Evolutionary conservation across 2,888 invertebrate species (phyloP).

Genomic region (Lasioglossum figueresi): DNA sequence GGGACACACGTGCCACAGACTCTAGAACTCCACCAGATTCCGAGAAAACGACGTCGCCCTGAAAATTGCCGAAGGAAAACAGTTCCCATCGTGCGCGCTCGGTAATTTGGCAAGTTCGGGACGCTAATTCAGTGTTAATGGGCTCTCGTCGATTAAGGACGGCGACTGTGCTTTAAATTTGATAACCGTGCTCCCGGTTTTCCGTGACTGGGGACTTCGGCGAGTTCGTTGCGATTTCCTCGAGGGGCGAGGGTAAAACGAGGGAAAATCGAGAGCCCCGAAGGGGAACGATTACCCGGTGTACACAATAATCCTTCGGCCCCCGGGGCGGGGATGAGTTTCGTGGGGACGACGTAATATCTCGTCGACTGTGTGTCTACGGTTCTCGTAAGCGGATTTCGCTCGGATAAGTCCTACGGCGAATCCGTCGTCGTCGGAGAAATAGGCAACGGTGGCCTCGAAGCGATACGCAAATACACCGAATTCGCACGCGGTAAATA

Average conservation of each 20-base stretch:
- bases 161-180: not conserved
- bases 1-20: not conserved
- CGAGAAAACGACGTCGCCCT: not conserved
- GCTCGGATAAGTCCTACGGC: constrained; percentile 1
- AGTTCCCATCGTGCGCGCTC: not conserved
- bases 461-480: constrained; percentile 6
- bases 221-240: not conserved
- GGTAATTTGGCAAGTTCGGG: not conserved
- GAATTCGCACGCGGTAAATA: constrained; percentile 3
- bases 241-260: not conserved
- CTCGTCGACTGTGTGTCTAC: not conserved
- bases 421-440: constrained; percentile 3
- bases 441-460: constrained; percentile 12
- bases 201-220: not conserved
- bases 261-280: not conserved
- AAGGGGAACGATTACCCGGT: not conserved
- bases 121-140: not conserved
- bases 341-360: not conserved
- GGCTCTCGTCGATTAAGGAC: not conserved
- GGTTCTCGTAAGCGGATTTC: constrained; percentile 21
- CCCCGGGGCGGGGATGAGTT: not conserved
- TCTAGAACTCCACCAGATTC: not conserved
- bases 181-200: not conserved
- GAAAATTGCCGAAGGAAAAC: not conserved
- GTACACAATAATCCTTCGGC: not conserved